Evolutionary conservation across 1,140 invertebrate species (phyloP), one percentile per base, ranked within the genome.

Genomic region (Hestina assimilis): DNA sequence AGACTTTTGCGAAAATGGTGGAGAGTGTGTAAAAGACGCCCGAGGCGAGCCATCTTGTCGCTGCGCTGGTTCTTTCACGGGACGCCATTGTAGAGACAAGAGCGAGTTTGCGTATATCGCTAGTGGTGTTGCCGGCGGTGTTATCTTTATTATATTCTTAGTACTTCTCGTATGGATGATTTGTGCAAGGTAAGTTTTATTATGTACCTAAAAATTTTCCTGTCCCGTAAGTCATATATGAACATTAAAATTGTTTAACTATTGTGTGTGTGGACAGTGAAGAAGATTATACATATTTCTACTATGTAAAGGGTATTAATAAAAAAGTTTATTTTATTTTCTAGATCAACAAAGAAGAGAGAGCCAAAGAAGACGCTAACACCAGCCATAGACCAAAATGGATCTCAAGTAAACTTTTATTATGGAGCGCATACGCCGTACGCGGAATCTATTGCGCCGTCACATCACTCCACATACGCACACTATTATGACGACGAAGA

Each of bases 151-250:
- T 55, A 97, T 98, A 59, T 93, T 98, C 67, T 93, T 98, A 52
- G 96, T 97, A 3, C 90, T 98, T 26, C 92, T 98, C 9, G 96
- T 98, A 45, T 98, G 97, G 96, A 98, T 98, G 97, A 98, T 98
- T 70, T 98, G 97, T 83, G 96, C 96, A 26, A 94, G 95, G 93
- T 95, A 81, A 75, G 61, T n/a, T n/a, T n/a, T n/a, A n/a, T n/a
- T n/a, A n/a, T n/a, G n/a, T n/a, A n/a, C n/a, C n/a, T n/a, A n/a
- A n/a, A n/a, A n/a, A n/a, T n/a, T n/a, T n/a, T n/a, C n/a, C n/a
- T n/a, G n/a, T n/a, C n/a, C n/a, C n/a, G n/a, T n/a, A n/a, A n/a
- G n/a, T n/a, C n/a, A n/a, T n/a, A n/a, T n/a, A n/a, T n/a, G n/a
- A n/a, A n/a, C n/a, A n/a, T n/a, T n/a, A n/a, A n/a, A n/a, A n/a